Percentiles rank a stretch among this genome's conserved stretches.
phyloP scores from a whole-genome alignment of 2,797 vertebrate species.

The Parotocinclus haroldoi region DNA sequence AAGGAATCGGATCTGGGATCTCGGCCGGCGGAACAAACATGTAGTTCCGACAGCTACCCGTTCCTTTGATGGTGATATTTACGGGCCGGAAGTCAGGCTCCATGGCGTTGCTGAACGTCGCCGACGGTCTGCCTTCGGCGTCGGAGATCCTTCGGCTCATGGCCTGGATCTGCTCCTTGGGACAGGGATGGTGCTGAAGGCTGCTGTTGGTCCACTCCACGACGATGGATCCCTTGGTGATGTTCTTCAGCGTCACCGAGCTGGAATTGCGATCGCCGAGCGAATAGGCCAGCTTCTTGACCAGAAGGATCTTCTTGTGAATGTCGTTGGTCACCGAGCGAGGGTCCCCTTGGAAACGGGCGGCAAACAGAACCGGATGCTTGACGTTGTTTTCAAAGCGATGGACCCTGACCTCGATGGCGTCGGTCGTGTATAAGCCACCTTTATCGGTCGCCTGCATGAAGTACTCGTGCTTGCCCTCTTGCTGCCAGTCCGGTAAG shows the following conservation, averaged over 20 bases:
- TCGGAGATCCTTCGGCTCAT: slow-evolving; percentile 80
- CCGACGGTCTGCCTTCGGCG: slow-evolving; percentile 71
- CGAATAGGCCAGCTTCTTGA: slow-evolving; percentile 85
- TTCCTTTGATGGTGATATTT: slow-evolving; percentile 76
- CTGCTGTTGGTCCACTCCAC: slow-evolving; percentile 97
- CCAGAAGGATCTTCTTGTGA: slow-evolving; percentile 87
- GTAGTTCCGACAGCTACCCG: slow-evolving; percentile 77
- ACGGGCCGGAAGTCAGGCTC: slow-evolving; percentile 86
- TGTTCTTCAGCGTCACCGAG: slow-evolving; percentile 84
- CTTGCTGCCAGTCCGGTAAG: slow-evolving; percentile 81
- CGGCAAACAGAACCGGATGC: slow-evolving; percentile 82
- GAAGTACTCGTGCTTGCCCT: slow-evolving; percentile 92
- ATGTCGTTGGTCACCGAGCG: slow-evolving; percentile 77
- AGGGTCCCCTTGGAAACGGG: slow-evolving; percentile 82
- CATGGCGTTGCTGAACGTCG: slow-evolving; percentile 70
- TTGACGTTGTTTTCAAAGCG: slow-evolving; percentile 80
- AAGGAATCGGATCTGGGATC: slow-evolving; percentile 61
- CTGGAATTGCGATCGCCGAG: slow-evolving; percentile 93
- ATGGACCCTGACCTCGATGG: slow-evolving; percentile 90
- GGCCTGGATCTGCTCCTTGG: slow-evolving; percentile 80
- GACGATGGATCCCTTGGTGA: slow-evolving; percentile 84
- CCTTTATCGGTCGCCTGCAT: slow-evolving; percentile 95
- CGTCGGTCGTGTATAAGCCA: slow-evolving; percentile 83
- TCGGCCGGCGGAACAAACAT: slow-evolving; percentile 79
- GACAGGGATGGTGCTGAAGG: slow-evolving; percentile 84